These are phyloP conservation scores for Seira ritae DNA, from an alignment of 2,888 invertebrate genomes.

Conservation along the genomic window DNA sequence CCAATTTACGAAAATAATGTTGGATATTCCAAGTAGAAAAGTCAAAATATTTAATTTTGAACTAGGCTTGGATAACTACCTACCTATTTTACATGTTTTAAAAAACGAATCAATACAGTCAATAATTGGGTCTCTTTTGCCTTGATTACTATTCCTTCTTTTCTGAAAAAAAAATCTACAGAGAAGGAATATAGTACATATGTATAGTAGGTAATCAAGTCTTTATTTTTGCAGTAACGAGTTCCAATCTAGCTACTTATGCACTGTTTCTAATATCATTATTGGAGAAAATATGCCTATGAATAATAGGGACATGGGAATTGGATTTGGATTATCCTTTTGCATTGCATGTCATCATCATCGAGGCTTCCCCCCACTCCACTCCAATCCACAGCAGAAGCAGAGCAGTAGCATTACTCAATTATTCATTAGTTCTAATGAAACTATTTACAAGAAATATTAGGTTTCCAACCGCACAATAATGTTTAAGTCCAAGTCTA, in stretches of 20 bases:
- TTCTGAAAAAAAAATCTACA: no score
- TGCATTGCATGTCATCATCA: not conserved
- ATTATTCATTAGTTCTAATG: slow-evolving; percentile 59
- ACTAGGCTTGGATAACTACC: no score
- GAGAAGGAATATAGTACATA: not conserved
- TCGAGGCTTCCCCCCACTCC: not conserved
- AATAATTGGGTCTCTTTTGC: not conserved
- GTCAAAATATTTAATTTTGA: no score
- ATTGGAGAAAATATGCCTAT: no score
- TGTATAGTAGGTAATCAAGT: not conserved
- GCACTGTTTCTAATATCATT: no score
- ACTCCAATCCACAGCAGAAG: no score
- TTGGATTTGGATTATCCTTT: not conserved
- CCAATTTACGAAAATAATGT: no score
- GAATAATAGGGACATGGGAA: not conserved
- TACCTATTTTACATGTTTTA: no score
- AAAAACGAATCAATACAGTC: no score
- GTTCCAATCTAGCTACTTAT: not conserved
- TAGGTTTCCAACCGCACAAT: slow-evolving; percentile 21
- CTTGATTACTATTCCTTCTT: not conserved
- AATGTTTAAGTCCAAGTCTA: no score
- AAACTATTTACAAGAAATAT: slow-evolving; percentile 64
- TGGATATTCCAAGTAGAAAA: no score
- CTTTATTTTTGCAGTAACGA: slow-evolving; percentile 4
- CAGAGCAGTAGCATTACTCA: not conserved